These are phyloP conservation scores for Trachelus tabidus DNA, from an alignment of 2,888 invertebrate genomes.

Conservation along the genomic window DNA sequence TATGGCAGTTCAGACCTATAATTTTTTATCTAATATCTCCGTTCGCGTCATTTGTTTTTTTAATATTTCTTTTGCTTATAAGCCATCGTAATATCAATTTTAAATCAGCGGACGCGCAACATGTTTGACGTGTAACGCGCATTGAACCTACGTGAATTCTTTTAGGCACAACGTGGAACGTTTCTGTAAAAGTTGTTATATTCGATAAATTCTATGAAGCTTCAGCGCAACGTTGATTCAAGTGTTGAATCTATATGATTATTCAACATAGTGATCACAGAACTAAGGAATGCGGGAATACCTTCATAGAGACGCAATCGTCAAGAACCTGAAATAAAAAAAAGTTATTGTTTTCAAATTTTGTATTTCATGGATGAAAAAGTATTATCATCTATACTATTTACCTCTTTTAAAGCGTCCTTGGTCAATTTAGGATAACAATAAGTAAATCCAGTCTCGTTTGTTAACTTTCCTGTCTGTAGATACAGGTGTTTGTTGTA, in stretches of 20 bases:
- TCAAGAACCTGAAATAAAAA: conserved; percentile 73
- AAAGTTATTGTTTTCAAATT: conserved; percentile 1
- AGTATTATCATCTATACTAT: conserved; percentile 3
- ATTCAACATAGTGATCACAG: conserved; percentile 65
- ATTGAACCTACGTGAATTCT: background rate
- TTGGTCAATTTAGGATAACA: conserved; percentile 74
- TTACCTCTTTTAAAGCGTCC: conserved; percentile 73
- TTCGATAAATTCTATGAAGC: conserved; percentile 17
- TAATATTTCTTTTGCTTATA: background rate
- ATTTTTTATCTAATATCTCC: background rate
- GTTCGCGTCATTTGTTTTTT: background rate
- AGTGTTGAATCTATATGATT: conserved; percentile 5
- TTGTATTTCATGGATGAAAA: background rate
- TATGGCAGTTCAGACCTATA: conserved; percentile 20
- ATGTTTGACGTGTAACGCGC: background rate
- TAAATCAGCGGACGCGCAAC: background rate
- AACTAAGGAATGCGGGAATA: conserved; percentile 81
- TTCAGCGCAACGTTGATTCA: conserved; percentile 20
- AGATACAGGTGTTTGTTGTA: conserved; percentile 84
- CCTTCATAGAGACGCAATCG: conserved; percentile 83
- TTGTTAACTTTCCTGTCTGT: conserved; percentile 74
- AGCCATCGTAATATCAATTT: background rate
- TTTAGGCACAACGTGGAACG: conserved; percentile 61
- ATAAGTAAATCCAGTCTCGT: conserved; percentile 71
- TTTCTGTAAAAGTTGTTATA: conserved; percentile 24